Evolutionary conservation across 2,888 invertebrate species (phyloP).

Genomic region (Hylaea fasciaria): DNA sequence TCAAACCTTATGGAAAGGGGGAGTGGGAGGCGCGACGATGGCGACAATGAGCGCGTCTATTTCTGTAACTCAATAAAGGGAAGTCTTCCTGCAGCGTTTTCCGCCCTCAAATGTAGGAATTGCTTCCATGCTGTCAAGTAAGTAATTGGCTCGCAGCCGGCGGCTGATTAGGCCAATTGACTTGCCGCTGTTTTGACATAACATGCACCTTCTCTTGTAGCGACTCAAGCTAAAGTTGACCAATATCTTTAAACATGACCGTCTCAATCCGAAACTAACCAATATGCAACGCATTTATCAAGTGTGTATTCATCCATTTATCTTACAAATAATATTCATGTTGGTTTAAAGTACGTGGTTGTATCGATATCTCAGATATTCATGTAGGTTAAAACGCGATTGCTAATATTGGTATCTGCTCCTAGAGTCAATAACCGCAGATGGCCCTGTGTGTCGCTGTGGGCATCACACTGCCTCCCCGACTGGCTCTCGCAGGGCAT

Average conservation of each 20-base stretch:
- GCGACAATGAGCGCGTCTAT: constrained; percentile 63
- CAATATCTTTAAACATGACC: neutral
- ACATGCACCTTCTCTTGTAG: constrained; percentile 58
- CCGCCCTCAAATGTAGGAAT: constrained; percentile 84
- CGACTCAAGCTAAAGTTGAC: neutral
- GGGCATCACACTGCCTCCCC: constrained; percentile 38
- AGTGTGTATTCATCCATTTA: neutral
- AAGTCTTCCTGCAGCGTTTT: constrained; percentile 81
- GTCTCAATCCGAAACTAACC: neutral
- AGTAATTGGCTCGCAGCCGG: constrained; percentile 82
- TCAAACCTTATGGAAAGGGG: constrained; percentile 24
- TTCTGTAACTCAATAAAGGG: constrained; percentile 71
- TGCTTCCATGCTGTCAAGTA: constrained; percentile 83
- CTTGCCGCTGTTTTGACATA: constrained; percentile 82
- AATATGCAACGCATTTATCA: neutral
- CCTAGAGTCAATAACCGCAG: constrained; percentile 54
- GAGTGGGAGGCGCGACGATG: constrained; percentile 41
- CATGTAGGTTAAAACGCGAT: constrained; percentile 40
- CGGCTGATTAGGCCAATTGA: constrained; percentile 81
- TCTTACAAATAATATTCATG: neutral
- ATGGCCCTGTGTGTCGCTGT: constrained; percentile 40
- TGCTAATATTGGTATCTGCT: constrained; percentile 43
- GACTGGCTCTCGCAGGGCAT: constrained; percentile 44
- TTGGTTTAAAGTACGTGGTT: constrained; percentile 26
- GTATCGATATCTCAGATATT: constrained; percentile 40